Conservation (phyloP, 2,797 vertebrate genomes). For the Cryptoprocta ferox region DNA sequence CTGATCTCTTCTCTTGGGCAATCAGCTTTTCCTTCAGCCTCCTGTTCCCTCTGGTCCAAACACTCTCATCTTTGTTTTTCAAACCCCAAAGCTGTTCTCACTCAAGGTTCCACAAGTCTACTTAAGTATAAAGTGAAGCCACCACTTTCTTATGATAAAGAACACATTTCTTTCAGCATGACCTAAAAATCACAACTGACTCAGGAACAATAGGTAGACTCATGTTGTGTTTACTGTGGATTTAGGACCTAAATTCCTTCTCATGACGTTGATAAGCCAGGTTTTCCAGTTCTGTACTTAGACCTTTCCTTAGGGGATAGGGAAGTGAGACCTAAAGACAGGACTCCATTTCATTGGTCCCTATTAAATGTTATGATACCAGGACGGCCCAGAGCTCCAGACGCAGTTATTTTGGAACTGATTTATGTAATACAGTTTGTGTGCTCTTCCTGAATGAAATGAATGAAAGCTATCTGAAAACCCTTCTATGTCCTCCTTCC, state of each 20-base stretch:
- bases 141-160: neutral
- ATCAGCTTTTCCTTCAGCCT: neutral
- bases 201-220: neutral
- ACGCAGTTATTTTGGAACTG: neutral
- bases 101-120: neutral
- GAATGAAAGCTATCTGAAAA: neutral
- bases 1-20: neutral
- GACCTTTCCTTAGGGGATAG: neutral
- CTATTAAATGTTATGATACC: neutral
- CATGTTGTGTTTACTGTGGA: neutral
- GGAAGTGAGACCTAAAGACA: neutral
- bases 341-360: neutral
- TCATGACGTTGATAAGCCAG: neutral
- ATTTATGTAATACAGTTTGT: neutral
- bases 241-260: constrained; percentile 1
- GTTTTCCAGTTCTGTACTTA: neutral
- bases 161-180: neutral
- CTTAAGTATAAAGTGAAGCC: neutral
- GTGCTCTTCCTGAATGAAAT: neutral
- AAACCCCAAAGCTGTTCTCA: neutral
- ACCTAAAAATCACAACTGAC: neutral
- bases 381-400: neutral
- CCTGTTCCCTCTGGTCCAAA: neutral
- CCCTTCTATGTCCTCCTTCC: neutral
- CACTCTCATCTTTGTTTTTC: neutral